A percentile compares a stretch with the other conserved stretches of the same genome.
Evolutionary conservation across 2,797 vertebrate genomes (phyloP).

Genomic region (Gymnocypris eckloni): DNA sequence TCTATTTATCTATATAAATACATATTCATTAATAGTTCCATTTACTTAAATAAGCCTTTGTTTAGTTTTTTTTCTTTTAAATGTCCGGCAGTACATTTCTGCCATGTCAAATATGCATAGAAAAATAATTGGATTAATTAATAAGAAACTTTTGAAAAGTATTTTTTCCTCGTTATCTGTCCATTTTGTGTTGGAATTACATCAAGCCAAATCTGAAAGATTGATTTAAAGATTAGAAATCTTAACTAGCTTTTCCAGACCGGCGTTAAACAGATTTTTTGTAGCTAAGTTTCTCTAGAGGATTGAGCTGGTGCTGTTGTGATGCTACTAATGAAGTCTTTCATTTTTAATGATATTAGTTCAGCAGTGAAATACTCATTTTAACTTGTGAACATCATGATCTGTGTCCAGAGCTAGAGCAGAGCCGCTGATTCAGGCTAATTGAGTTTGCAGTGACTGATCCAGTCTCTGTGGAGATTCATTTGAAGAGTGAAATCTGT

Average conservation of each 20-base stretch:
- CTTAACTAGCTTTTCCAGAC: neutral
- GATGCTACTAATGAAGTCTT: slow-evolving; percentile 28
- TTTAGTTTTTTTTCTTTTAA: no score
- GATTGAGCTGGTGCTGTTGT: slow-evolving; percentile 15
- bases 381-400: slow-evolving; percentile 12
- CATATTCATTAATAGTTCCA: neutral
- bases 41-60: neutral
- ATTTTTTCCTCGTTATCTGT: neutral
- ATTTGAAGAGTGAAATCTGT: slow-evolving; percentile 3
- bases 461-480: slow-evolving; percentile 6
- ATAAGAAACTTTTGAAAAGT: neutral
- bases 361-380: slow-evolving; percentile 15
- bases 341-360: slow-evolving; percentile 38
- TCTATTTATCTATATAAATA: neutral
- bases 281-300: slow-evolving; percentile 13
- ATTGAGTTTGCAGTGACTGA: slow-evolving; percentile 21
- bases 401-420: neutral
- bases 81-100: neutral
- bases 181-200: slow-evolving; percentile 2
- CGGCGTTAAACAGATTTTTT: neutral
- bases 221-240: neutral
- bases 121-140: neutral
- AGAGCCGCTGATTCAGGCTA: neutral
- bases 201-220: neutral
- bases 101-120: neutral